Percentiles rank a stretch among this genome's conserved stretches.
phyloP scores from a whole-genome alignment of 92 coral and sea anemone genomes.

The Zoanthus sansibaricus region DNA sequence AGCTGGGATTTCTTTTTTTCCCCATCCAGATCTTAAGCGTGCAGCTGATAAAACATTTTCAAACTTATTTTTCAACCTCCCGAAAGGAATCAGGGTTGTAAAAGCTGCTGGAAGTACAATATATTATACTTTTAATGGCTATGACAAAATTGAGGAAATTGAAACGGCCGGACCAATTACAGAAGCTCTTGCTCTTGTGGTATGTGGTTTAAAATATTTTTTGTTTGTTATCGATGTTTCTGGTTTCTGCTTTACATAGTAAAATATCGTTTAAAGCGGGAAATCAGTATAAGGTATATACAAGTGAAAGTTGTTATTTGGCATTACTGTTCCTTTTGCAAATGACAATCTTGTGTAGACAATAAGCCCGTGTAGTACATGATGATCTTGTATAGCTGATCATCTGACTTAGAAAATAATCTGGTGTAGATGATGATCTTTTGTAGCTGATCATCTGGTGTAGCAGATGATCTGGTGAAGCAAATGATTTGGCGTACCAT shows the following conservation, averaged over 20 bases:
- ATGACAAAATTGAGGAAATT: not conserved
- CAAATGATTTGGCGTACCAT: too few species aligned
- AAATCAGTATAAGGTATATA: too few species aligned
- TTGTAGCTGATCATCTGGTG: too few species aligned
- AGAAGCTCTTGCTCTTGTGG: slow-evolving; percentile 58
- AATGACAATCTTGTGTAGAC: too few species aligned
- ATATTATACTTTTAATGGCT: slow-evolving; percentile 19
- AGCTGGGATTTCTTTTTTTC: not conserved
- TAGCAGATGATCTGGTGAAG: too few species aligned
- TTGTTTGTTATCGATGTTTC: not conserved
- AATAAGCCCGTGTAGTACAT: not conserved
- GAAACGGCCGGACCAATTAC: slow-evolving; percentile 48
- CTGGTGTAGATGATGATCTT: not conserved
- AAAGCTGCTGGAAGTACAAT: slow-evolving; percentile 52
- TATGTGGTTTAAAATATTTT: not conserved
- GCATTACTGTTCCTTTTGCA: too few species aligned
- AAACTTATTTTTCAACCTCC: slow-evolving; percentile 19
- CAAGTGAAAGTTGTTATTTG: too few species aligned
- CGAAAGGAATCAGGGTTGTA: not conserved
- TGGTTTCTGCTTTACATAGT: too few species aligned
- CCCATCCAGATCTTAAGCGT: slow-evolving; percentile 14
- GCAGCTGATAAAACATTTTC: slow-evolving; percentile 30
- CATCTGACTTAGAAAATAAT: too few species aligned
- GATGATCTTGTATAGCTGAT: not conserved
- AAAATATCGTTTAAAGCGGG: too few species aligned